Percentiles rank a stretch among this genome's conserved stretches.
Evolutionary conservation across 2,888 invertebrate species (phyloP).

Genomic region (Aphrophora alni): DNA sequence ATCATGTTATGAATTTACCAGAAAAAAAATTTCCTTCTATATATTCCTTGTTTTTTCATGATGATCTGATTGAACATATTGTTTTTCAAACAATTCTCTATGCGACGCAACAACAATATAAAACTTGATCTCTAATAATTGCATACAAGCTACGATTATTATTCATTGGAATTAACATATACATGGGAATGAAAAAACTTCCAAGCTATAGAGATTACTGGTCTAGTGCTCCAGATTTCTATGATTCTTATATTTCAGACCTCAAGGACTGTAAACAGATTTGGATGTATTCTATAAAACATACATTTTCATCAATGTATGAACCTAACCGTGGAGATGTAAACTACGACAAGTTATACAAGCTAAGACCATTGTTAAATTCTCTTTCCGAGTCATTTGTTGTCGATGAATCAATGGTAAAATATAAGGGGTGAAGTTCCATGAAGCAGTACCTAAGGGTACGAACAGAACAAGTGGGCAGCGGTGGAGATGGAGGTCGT

Average conservation of each 20-base stretch:
- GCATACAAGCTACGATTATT: neutral
- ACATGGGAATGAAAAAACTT: no score
- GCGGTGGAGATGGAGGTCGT: no score
- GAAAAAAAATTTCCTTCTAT: neutral
- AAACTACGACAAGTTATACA: slow-evolving; percentile 7
- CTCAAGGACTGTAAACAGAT: slow-evolving; percentile 14
- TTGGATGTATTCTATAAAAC: slow-evolving; percentile 15
- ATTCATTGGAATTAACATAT: no score
- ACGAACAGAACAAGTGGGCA: no score
- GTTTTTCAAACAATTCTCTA: no score
- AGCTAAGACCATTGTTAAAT: slow-evolving; percentile 13
- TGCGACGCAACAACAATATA: neutral
- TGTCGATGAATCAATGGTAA: neutral
- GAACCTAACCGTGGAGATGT: neutral
- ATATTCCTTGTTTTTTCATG: neutral
- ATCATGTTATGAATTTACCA: neutral
- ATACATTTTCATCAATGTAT: no score
- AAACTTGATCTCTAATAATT: neutral
- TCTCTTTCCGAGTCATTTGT: neutral
- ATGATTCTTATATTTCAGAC: slow-evolving; percentile 19
- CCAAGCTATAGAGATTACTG: no score
- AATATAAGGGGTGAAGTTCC: neutral
- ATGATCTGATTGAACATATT: slow-evolving; percentile 13
- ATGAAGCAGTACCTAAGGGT: no score
- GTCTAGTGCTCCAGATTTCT: neutral